phyloP scores from a whole-genome alignment of 2,888 invertebrate genomes.

The Pandemis corylana region DNA sequence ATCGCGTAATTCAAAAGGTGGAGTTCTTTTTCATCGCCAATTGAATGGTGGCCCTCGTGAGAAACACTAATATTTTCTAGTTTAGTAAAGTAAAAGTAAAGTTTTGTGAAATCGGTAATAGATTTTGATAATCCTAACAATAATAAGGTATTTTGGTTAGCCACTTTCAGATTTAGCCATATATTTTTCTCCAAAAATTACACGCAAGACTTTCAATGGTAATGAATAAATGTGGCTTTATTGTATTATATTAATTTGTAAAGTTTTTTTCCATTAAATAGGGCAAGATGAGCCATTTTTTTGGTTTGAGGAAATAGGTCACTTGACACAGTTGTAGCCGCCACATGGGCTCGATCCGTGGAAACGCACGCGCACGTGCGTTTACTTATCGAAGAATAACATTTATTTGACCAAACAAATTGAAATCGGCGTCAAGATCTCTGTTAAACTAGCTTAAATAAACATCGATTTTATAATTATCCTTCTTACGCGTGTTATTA shows the following conservation, averaged over 20 bases:
- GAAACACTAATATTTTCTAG: too few species aligned
- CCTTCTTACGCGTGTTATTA: slow-evolving; percentile 8
- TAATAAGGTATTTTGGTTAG: too few species aligned
- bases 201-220: not conserved
- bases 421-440: slow-evolving; percentile 29
- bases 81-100: not conserved
- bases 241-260: slow-evolving; percentile 3
- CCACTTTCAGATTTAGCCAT: not conserved
- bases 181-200: not conserved
- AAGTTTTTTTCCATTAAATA: slow-evolving; percentile 11
- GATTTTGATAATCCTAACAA: too few species aligned
- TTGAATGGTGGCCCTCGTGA: too few species aligned
- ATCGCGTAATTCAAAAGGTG: not conserved
- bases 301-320: slow-evolving; percentile 41
- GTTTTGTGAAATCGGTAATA: not conserved
- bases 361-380: slow-evolving; percentile 73
- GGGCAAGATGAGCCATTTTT: slow-evolving; percentile 23
- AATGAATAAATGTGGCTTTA: not conserved
- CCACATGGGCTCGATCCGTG: slow-evolving; percentile 48
- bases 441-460: slow-evolving; percentile 24
- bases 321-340: slow-evolving; percentile 45
- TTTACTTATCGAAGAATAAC: slow-evolving; percentile 64
- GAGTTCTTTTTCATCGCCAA: not conserved
- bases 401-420: slow-evolving; percentile 55
- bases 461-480: slow-evolving; percentile 17